Evolutionary conservation across 2,113 vertebrate species (phyloP), one percentile per base, ranked within the genome.

Genomic region (Psittacula cyanocephala): DNA sequence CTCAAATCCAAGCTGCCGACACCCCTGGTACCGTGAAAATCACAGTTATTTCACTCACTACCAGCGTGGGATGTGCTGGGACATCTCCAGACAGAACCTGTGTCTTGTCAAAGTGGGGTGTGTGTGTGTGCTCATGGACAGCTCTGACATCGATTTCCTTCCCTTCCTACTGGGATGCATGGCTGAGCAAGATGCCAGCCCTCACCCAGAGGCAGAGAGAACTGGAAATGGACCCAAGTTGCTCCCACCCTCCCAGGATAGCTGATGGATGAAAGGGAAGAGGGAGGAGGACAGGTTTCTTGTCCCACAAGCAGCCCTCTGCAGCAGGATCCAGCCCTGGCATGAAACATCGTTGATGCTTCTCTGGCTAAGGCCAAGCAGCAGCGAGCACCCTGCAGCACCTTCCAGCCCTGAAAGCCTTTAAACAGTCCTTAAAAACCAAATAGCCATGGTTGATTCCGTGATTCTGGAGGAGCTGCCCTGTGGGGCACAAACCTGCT

Each of bases 101-200:
- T 47, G 18, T 14, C 44, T 46, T 46, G 44, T 46, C 44, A 46
- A 19, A 46, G 44, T 44, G 44, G 44, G 44, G 44, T 17, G 44
- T 17, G 44, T 4, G 44, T 18, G 43, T 44, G 44, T 9, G 44
- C 3, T 44, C 44, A 19, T 46, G 44, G 44, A 10, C 44, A 46
- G 7, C 44, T 46, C 44, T 46, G 18, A 46, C 18, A 46, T 10
- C 2, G 3, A 18, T 69, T 49, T 11, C 5, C 3, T 6, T 10
- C 7, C 10, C 5, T 60, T 35, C 64, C 64, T 25, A 3, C 52
- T 0, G 0, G 75, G 43, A 50, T 75, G 43, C 0, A 0, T 0
- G 0, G 33, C 50, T 43, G 70, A 76, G 29, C 0, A 0, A 53
- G 33, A 19, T 23, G 46, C 41, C 88, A 63, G 33, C 60, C 68